phyloP scores from a whole-genome alignment of 2,888 invertebrate genomes.

The Chalcosyrphus nemorum region DNA sequence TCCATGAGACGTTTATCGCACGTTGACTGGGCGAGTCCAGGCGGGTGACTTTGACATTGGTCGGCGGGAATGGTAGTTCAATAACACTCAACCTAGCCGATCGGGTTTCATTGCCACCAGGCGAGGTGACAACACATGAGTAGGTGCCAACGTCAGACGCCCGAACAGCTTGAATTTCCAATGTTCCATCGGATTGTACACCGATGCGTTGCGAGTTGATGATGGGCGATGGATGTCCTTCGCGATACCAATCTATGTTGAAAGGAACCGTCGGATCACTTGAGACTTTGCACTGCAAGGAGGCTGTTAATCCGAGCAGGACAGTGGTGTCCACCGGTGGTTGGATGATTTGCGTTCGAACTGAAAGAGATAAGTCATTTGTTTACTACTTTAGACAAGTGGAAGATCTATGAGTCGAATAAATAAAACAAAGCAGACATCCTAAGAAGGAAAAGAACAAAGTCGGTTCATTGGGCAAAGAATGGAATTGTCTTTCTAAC shows the following conservation, averaged over 20 bases:
- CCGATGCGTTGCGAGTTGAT: constrained; percentile 87
- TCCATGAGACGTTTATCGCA: constrained; percentile 96
- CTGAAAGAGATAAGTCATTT: no score
- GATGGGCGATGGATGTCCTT: constrained; percentile 87
- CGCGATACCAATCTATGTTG: constrained; percentile 94
- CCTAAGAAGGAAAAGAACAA: no score
- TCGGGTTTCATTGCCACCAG: constrained; percentile 96
- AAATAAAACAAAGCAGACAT: no score
- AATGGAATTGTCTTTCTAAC: not conserved
- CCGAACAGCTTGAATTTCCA: constrained; percentile 93
- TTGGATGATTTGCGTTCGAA: constrained; percentile 95
- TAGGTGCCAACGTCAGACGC: constrained; percentile 97
- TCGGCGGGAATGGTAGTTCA: constrained; percentile 97
- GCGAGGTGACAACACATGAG: constrained; percentile 92
- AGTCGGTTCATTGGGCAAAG: not conserved
- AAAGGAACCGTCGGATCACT: constrained; percentile 94
- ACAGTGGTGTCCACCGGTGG: constrained; percentile 96
- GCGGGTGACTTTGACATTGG: constrained; percentile 90
- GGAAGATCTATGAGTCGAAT: no score
- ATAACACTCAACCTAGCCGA: constrained; percentile 93
- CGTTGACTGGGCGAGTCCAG: constrained; percentile 87
- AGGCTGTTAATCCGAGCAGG: constrained; percentile 95
- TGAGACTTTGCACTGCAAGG: constrained; percentile 96
- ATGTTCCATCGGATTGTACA: constrained; percentile 90
- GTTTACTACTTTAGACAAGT: no score